These are phyloP conservation scores for Eristalinus sepulchralis DNA, from an alignment of 2,888 invertebrate genomes.

Conservation along the genomic window DNA sequence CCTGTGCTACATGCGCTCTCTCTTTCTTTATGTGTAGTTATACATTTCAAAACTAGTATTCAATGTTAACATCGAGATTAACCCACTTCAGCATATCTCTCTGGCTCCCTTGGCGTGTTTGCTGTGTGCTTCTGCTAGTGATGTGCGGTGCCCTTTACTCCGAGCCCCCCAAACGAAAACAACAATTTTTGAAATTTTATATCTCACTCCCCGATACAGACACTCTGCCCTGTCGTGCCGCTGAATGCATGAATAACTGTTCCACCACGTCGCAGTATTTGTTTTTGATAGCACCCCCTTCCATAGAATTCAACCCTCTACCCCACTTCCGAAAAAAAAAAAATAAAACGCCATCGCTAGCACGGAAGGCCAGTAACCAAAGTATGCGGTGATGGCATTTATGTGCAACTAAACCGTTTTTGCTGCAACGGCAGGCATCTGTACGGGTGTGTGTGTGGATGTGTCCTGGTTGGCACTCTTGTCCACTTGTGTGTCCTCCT, in stretches of 20 bases:
- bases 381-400: conserved; percentile 51
- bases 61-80: conserved; percentile 67
- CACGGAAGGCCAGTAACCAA: conserved; percentile 26
- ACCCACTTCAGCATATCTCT: conserved; percentile 51
- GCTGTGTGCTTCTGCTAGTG: conserved; percentile 37
- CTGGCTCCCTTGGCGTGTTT: neutral
- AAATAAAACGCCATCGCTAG: conserved; percentile 1
- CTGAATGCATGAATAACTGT: conserved; percentile 38
- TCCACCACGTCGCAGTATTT: conserved; percentile 43
- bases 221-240: neutral
- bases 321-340: neutral
- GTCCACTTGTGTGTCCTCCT: conserved; percentile 44
- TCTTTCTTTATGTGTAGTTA: neutral
- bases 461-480: neutral
- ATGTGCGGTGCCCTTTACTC: neutral
- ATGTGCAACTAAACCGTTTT: conserved; percentile 54
- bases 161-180: conserved; percentile 24
- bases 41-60: conserved; percentile 58
- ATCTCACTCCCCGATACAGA: conserved; percentile 1
- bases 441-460: neutral
- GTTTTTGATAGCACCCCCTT: conserved; percentile 52
- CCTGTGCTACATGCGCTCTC: neutral
- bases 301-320: conserved; percentile 2
- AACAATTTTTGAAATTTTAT: conserved; percentile 53
- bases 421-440: conserved; percentile 4